A percentile compares a stretch with the other conserved stretches of the same genome.
These are phyloP conservation scores for Pristionchus mayeri DNA, from an alignment of 2,888 invertebrate species.

Conservation along the genomic window DNA sequence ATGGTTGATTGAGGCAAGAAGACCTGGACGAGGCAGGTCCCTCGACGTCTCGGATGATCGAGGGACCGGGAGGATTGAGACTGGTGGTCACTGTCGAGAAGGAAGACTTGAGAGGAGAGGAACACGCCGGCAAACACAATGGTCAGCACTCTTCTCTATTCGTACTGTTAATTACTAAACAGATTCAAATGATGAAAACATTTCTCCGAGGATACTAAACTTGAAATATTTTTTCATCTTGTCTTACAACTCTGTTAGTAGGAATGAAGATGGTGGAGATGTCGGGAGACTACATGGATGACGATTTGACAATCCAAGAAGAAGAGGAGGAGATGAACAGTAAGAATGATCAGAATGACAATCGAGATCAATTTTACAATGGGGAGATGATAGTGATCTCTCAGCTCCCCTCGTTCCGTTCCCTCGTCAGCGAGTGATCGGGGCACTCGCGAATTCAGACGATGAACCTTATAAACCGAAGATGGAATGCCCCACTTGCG, in stretches of 20 bases:
- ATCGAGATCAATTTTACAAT: neutral
- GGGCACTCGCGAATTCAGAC: slow-evolving; percentile 58
- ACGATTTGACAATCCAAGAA: slow-evolving; percentile 41
- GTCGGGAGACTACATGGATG: slow-evolving; percentile 36
- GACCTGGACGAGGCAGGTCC: neutral
- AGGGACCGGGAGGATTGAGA: slow-evolving; percentile 55
- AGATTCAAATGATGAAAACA: neutral
- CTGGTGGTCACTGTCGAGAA: slow-evolving; percentile 57
- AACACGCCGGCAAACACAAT: neutral
- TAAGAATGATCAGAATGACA: neutral
- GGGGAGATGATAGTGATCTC: neutral
- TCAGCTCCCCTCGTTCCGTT: neutral
- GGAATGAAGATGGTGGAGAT: slow-evolving; percentile 32
- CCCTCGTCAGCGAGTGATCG: slow-evolving; percentile 54
- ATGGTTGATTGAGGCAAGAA: neutral
- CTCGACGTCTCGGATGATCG: slow-evolving; percentile 51
- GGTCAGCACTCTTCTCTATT: neutral
- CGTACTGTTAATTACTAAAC: too few species aligned
- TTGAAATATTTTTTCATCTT: neutral
- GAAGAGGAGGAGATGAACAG: slow-evolving; percentile 47
- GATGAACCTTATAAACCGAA: slow-evolving; percentile 67
- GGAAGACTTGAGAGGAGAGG: slow-evolving; percentile 22
- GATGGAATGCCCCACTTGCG: slow-evolving; percentile 75
- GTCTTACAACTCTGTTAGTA: neutral
- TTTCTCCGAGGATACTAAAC: neutral